These are phyloP conservation scores for Galerucella calmariensis DNA, from an alignment of 2,888 invertebrate species.

Conservation along the genomic window DNA sequence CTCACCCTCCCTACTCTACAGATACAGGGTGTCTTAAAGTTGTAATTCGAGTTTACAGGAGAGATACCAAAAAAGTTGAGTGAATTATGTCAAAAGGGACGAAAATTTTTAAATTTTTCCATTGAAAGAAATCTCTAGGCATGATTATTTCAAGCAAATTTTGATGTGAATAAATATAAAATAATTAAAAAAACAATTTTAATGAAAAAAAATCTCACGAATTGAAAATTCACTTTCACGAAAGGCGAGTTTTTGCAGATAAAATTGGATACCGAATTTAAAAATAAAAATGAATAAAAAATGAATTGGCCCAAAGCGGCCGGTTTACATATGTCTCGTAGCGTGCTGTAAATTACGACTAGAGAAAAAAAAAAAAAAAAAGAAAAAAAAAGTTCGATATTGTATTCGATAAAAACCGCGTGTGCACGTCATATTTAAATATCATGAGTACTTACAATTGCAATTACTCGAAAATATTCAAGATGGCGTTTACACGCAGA, in stretches of 20 bases:
- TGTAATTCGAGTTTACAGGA: too few species aligned
- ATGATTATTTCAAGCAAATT: too few species aligned
- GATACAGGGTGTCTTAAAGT: too few species aligned
- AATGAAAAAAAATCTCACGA: slow-evolving; percentile 1
- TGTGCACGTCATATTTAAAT: slow-evolving; percentile 59
- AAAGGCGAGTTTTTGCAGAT: background rate
- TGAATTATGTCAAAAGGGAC: too few species aligned
- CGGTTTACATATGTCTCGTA: slow-evolving; percentile 42
- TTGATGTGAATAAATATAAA: too few species aligned
- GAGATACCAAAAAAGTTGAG: too few species aligned
- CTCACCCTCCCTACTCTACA: too few species aligned
- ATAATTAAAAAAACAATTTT: too few species aligned
- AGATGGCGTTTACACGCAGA: slow-evolving; percentile 54
- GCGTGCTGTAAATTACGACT: slow-evolving; percentile 56
- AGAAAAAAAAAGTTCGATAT: slow-evolving; percentile 56
- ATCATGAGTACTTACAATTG: slow-evolving; percentile 56
- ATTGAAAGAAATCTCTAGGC: too few species aligned
- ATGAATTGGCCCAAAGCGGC: slow-evolving; percentile 13
- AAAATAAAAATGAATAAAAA: slow-evolving; percentile 18
- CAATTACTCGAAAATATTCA: slow-evolving; percentile 57
- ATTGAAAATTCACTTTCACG: slow-evolving; percentile 11
- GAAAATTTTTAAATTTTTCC: too few species aligned
- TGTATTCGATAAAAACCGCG: slow-evolving; percentile 56
- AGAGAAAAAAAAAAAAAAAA: slow-evolving; percentile 21
- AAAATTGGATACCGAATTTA: slow-evolving; percentile 16